phyloP scores from a whole-genome alignment of 2,888 invertebrate genomes.

The Strigamia maritima region DNA sequence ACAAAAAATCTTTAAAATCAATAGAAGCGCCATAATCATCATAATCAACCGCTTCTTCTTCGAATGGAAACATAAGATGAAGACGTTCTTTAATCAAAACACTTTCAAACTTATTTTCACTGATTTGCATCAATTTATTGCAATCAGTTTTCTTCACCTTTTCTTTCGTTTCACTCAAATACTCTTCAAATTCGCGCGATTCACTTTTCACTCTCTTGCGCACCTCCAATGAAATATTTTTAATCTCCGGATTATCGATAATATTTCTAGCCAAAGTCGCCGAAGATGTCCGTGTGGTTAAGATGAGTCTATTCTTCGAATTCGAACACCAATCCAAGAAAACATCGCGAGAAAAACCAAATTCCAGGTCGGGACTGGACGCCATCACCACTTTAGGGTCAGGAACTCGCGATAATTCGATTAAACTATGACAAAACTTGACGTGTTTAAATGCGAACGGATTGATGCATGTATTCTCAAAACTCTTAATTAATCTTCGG shows the following conservation, averaged over 20 bases:
- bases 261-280: conserved; percentile 58
- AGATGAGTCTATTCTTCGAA: conserved; percentile 86
- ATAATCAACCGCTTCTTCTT: conserved; percentile 82
- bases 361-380: conserved; percentile 90
- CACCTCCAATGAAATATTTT: conserved; percentile 54
- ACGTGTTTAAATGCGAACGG: conserved; percentile 94
- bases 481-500: conserved; percentile 86
- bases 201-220: not conserved
- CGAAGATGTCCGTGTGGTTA: conserved; percentile 71
- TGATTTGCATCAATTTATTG: conserved; percentile 53
- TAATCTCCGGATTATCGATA: conserved; percentile 55
- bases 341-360: conserved; percentile 89
- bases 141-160: conserved; percentile 83
- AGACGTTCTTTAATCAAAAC: conserved; percentile 52
- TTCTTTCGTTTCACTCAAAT: conserved; percentile 50
- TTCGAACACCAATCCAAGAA: conserved; percentile 92
- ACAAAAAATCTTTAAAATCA: conserved; percentile 81
- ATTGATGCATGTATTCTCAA: conserved; percentile 59
- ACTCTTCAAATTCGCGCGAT: not conserved
- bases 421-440: conserved; percentile 87
- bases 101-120: conserved; percentile 49
- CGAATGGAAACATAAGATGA: conserved; percentile 95
- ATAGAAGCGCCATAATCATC: conserved; percentile 98
- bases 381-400: conserved; percentile 94
- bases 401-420: conserved; percentile 78